Evolutionary conservation across 2,113 vertebrate genomes (phyloP), one percentile per base, ranked within the genome.

Genomic region (Istiophorus platypterus): DNA sequence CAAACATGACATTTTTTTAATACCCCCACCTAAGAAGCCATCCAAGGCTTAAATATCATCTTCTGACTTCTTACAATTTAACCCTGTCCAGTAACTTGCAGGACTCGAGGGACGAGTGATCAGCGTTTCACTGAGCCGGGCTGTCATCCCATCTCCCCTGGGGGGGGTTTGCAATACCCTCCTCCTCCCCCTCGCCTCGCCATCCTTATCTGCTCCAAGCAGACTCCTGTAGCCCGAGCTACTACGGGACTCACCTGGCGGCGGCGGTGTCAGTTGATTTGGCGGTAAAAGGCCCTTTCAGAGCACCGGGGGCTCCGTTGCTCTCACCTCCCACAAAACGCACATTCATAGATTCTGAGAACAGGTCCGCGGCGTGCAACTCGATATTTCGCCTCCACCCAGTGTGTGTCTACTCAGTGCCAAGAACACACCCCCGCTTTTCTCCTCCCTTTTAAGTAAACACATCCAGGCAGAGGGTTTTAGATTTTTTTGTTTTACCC

Each of bases 201-300:
- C 70, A 12, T 52, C 75, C 80, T 91, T 80, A 82, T 84, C 87
- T 73, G 1, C 58, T 64, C 47, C 8, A 22, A 0, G 45, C 68
- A 39, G 62, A 73, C 77, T 72, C 68, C 72, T 67, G 68, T 52
- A 22, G 82, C 73, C 76, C 24, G 18, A 2, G 9, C n/a, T n/a
- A n/a, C n/a, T n/a, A n/a, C n/a, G n/a, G n/a, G n/a, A n/a, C n/a
- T n/a, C 29, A 5, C 27, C 70, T 68, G 65, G 13, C 64, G 7
- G 0, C 20, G 12, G 39, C 39, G 77, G 83, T 88, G 87, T 90
- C 86, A 51, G 69, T 68, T 84, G 79, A 85, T 73, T 66, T 34
- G 52, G 29, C 72, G 18, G 54, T 88, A 85, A 93, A 89, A 85
- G 88, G 83, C 79, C 83, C 79, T 88, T 91, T 91, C 81, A 90